Conservation (phyloP, 2,113 vertebrate species). For the Actenoides hombroni region DNA sequence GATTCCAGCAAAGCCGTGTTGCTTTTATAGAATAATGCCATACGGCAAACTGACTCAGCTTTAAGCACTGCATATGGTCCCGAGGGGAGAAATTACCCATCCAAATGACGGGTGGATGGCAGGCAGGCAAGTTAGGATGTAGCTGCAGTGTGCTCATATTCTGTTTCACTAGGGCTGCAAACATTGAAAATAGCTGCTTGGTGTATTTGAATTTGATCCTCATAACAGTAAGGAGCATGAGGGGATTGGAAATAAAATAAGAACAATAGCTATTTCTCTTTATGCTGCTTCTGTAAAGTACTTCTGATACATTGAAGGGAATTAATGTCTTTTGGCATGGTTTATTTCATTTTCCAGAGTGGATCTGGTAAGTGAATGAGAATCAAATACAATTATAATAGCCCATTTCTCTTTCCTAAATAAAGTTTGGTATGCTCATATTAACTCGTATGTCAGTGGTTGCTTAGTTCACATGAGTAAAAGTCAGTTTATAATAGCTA, state of each 20-base stretch:
- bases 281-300: constrained; percentile 36
- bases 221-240: constrained; percentile 27
- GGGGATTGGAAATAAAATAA: constrained; percentile 44
- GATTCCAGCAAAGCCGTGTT: constrained; percentile 34
- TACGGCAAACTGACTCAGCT: constrained; percentile 53
- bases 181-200: constrained; percentile 51
- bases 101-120: constrained; percentile 40
- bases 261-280: constrained; percentile 65
- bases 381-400: constrained; percentile 57
- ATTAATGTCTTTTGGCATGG: constrained; percentile 60
- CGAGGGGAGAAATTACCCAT: constrained; percentile 33
- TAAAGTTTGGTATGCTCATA: constrained; percentile 50
- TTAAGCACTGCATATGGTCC: constrained; percentile 44
- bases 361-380: constrained; percentile 47
- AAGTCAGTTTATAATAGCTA: constrained; percentile 17
- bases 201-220: constrained; percentile 57
- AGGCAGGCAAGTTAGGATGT: constrained; percentile 40
- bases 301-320: constrained; percentile 37
- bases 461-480: constrained; percentile 27
- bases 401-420: constrained; percentile 51
- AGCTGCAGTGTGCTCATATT: constrained; percentile 45
- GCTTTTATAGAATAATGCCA: constrained; percentile 25
- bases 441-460: constrained; percentile 45
- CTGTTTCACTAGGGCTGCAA: constrained; percentile 31
- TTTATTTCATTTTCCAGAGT: constrained; percentile 64